phyloP scores from a whole-genome alignment of 1,140 invertebrate genomes.

The Halyomorpha halys region DNA sequence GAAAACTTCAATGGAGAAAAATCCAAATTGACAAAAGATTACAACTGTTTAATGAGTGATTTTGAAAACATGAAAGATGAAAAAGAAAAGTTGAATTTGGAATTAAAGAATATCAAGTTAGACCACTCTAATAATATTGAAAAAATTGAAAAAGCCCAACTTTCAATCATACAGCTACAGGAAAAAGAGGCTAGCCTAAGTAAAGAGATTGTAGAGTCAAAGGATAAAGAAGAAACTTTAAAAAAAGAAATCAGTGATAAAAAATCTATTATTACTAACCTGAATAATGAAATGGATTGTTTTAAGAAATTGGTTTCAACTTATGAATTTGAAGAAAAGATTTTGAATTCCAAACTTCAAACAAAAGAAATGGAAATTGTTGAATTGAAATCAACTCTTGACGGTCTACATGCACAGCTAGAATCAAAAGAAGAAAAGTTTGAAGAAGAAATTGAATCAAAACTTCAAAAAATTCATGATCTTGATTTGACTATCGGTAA shows the following conservation, averaged over 20 bases:
- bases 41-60: neutral
- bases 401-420: neutral
- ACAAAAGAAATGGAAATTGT: neutral
- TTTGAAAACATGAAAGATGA: neutral
- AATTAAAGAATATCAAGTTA: neutral
- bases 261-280: neutral
- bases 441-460: neutral
- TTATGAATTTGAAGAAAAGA: slow-evolving; percentile 3
- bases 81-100: neutral
- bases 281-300: neutral
- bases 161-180: neutral
- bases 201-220: neutral
- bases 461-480: slow-evolving; percentile 6
- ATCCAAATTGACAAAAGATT: neutral
- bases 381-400: neutral
- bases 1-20: neutral
- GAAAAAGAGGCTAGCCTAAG: neutral
- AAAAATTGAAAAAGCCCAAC: neutral
- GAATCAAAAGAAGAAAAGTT: neutral
- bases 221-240: neutral
- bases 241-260: neutral
- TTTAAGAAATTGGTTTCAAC: neutral
- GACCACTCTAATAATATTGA: neutral
- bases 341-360: neutral
- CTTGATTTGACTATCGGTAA: slow-evolving; percentile 5